Conservation (phyloP, 2,113 vertebrate genomes). For the Rhadina sibilatrix region DNA sequence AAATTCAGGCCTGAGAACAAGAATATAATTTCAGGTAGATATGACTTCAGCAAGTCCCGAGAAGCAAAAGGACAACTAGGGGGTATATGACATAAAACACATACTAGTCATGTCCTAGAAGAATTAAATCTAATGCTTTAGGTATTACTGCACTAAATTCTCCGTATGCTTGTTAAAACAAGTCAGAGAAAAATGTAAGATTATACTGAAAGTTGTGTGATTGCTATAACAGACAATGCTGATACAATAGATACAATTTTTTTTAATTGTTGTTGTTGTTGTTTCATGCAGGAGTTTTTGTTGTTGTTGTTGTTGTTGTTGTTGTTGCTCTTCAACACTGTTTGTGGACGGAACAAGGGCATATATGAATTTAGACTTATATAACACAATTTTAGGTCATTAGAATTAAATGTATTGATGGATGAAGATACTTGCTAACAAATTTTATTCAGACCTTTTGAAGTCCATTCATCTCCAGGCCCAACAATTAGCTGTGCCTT, state of each 20-base stretch:
- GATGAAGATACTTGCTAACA: neutral
- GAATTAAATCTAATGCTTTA: neutral
- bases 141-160: neutral
- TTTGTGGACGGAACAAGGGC: neutral
- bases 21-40: neutral
- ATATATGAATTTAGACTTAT: neutral
- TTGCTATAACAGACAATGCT: neutral
- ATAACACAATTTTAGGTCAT: neutral
- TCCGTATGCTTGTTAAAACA: neutral
- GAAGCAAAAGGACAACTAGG: neutral
- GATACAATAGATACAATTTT: neutral
- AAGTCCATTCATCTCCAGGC: neutral
- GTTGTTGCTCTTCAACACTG: neutral
- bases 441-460: neutral
- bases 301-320: neutral
- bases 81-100: neutral
- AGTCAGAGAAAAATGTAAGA: neutral
- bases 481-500: fast-evolving
- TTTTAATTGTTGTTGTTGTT: fast-evolving
- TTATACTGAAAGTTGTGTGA: neutral
- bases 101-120: neutral
- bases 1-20: neutral
- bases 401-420: neutral
- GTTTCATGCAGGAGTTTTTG: neutral
- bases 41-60: neutral